phyloP scores from a whole-genome alignment of 37 sponge, comb jelly and placozoan species.

The Ephydatia muelleri region DNA sequence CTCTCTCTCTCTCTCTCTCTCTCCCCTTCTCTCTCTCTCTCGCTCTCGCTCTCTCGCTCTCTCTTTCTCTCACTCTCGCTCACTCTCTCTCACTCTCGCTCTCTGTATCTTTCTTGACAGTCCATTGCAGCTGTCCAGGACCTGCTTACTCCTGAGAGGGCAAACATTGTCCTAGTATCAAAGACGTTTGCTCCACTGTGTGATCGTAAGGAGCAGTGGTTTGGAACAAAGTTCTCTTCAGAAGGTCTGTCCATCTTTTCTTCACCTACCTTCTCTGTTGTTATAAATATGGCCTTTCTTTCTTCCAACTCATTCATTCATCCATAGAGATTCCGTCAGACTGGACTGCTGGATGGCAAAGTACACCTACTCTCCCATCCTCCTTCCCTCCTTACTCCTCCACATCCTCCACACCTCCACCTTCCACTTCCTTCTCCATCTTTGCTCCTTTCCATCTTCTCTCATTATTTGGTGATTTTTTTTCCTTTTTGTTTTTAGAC shows the following conservation, averaged over 20 bases:
- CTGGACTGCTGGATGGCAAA: conserved; percentile 24
- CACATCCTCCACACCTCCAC: too few relatives aligned
- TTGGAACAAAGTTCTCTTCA: conserved; percentile 49
- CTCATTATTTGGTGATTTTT: neutral
- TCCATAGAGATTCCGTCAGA: conserved; percentile 33
- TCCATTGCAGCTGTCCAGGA: conserved; percentile 30
- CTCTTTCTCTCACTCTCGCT: too few relatives aligned
- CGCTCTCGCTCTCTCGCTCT: too few relatives aligned
- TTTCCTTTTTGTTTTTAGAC: conserved; percentile 18
- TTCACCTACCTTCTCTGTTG: neutral
- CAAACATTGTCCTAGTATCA: conserved; percentile 31
- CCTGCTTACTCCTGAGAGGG: conserved; percentile 33
- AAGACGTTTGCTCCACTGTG: conserved; percentile 22
- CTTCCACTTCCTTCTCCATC: too few relatives aligned
- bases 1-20: conserved; percentile 4
- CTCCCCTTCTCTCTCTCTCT: conserved; percentile 1
- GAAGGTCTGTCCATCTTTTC: conserved; percentile 34
- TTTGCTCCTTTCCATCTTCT: neutral
- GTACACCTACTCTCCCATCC: neutral
- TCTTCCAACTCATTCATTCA: neutral
- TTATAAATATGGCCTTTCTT: neutral
- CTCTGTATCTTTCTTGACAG: neutral
- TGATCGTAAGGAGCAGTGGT: conserved; percentile 54
- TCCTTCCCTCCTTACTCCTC: too few relatives aligned
- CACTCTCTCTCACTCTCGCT: too few relatives aligned